A percentile compares a stretch with the other conserved stretches of the same genome.
Conservation (phyloP, 2,113 vertebrate species). For the Furnarius figulus region DNA sequence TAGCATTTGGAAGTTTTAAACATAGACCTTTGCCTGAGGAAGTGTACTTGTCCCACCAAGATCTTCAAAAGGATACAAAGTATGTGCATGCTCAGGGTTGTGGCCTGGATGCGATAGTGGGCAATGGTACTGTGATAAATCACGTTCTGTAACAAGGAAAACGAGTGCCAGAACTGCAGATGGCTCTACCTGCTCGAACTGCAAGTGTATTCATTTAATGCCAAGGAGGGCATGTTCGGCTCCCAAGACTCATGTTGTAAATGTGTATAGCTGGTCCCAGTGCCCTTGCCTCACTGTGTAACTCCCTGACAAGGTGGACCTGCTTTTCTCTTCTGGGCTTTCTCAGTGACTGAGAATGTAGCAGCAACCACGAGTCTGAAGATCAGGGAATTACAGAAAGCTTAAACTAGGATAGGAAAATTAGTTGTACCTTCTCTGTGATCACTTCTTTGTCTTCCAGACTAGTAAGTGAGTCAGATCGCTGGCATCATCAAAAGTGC, state of each 20-base stretch:
- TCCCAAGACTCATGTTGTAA: background rate
- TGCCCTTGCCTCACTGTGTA: background rate
- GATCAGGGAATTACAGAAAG: background rate
- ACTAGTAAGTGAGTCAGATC: background rate
- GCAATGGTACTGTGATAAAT: background rate
- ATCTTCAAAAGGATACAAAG: background rate
- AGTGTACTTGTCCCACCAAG: background rate
- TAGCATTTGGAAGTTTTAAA: background rate
- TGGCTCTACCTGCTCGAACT: background rate
- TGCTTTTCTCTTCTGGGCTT: background rate
- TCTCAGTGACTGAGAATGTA: background rate
- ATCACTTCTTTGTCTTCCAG: background rate
- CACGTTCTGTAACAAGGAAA: background rate
- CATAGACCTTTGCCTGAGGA: background rate
- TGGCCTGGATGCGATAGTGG: background rate
- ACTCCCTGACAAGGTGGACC: background rate
- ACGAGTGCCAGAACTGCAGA: background rate
- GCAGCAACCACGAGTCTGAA: background rate
- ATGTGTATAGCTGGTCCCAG: background rate
- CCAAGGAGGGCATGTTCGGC: background rate
- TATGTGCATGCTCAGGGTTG: rapidly evolving
- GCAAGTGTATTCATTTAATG: background rate
- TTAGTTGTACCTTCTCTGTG: background rate
- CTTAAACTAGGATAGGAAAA: background rate
- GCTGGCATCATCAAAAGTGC: background rate